Evolutionary conservation across 1,140 invertebrate species (phyloP), one percentile per base, ranked within the genome.

Genomic region (Calliopsis andreniformis): DNA sequence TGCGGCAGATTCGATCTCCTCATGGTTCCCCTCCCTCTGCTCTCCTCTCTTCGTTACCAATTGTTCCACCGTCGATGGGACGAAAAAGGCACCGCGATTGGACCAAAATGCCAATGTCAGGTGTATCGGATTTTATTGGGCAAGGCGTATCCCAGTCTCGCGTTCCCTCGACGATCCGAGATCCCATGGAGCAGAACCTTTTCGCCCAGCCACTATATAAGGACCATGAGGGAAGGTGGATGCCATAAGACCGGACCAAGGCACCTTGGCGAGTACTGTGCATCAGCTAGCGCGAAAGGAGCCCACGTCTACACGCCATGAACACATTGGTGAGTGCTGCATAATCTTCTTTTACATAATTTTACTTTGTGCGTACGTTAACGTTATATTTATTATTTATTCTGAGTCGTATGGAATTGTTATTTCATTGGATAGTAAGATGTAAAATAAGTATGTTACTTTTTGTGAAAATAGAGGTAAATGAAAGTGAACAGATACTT

Each of bases 261-360:
- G 83, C 76, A 78, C 79, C 85, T 84, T 85, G 71, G 80, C 87
- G 87, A 88, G 80, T 88, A 83, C 87, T 88, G 85, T 76, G 55
- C 53, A 68, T 77, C 80, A 61, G 78, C 80, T 82, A 88, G 86
- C 86, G 84, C 62, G 5, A 53, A 78, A 83, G 69, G 78, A 87
- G 71, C 83, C 53, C 66, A 68, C 63, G n/a, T 39, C 45, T 58
- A 2, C 49, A 77, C 80, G 78, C 18, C 70, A 88, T 88, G 87
- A 86, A 86, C 32, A 39, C 59, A 28, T 59, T 87, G 25, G 87
- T 88, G 49, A 88, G 87, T 87, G 68, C 51, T 20, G 0, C 14
- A 8, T 16, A 35, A 18, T 12, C 28, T 16, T 25, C 1, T 4
- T 49, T 28, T 49, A 10, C 35, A 39, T 39, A 39, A n/a, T n/a